Conservation (phyloP, 2,113 vertebrate species). For the Crotalus horridus region DNA sequence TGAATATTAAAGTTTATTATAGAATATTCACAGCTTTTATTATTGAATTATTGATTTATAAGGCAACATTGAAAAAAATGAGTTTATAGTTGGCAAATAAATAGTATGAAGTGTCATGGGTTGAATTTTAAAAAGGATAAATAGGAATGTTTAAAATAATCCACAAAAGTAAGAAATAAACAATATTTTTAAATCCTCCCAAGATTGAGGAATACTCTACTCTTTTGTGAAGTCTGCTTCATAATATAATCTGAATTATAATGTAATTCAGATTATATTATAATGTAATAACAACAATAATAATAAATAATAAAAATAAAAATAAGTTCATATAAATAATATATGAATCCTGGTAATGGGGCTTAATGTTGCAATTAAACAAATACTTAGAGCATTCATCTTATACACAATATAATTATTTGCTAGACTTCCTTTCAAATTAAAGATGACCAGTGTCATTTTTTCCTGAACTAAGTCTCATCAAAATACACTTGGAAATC, state of each 20-base stretch:
- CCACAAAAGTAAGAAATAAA: neutral
- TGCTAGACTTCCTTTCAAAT: neutral
- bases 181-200: slow-evolving; percentile 2
- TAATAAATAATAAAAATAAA: neutral
- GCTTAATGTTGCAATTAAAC: neutral
- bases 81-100: slow-evolving; percentile 16
- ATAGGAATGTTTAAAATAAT: neutral
- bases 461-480: neutral
- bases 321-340: neutral
- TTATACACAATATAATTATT: neutral
- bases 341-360: neutral
- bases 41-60: slow-evolving; percentile 17
- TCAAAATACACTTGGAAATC: neutral
- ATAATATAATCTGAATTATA: neutral
- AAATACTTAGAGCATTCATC: neutral
- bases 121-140: slow-evolving; percentile 13
- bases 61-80: slow-evolving; percentile 30
- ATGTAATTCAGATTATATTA: neutral
- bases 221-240: neutral
- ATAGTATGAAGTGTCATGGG: slow-evolving; percentile 16
- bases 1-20: neutral
- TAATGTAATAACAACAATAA: neutral
- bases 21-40: neutral
- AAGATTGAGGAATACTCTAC: neutral
- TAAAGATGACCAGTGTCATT: neutral